Conservation (phyloP, 2,113 vertebrate genomes). For the Salvelinus namaycush region DNA sequence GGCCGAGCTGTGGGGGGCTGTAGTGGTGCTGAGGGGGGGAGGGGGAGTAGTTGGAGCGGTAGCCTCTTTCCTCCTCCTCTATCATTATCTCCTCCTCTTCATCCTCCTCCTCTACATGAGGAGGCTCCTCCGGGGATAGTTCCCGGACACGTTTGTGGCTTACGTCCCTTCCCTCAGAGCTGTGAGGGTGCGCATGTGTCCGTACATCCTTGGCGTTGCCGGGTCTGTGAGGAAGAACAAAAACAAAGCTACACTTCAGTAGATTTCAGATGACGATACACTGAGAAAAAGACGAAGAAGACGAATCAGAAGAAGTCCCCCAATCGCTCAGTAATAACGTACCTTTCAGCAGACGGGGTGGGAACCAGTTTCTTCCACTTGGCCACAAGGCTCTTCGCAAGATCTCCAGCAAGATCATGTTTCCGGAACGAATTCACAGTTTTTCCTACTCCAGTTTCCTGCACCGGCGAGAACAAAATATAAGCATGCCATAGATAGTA, state of each 20-base stretch:
- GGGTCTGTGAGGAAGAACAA: slow-evolving; percentile 46
- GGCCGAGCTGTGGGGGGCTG: slow-evolving; percentile 67
- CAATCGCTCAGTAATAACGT: slow-evolving; percentile 9
- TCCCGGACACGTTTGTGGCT: slow-evolving; percentile 75
- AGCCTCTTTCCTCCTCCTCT: slow-evolving; percentile 68
- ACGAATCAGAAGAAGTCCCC: neutral
- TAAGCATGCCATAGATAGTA: neutral
- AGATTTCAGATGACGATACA: neutral
- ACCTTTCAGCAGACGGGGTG: slow-evolving; percentile 82
- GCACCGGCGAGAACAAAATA: neutral
- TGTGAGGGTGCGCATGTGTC: slow-evolving; percentile 50
- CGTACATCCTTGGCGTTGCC: slow-evolving; percentile 60
- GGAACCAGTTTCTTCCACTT: slow-evolving; percentile 97
- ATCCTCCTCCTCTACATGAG: slow-evolving; percentile 64
- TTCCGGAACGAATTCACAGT: slow-evolving; percentile 96
- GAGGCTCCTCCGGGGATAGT: slow-evolving; percentile 66
- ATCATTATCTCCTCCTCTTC: slow-evolving; percentile 71
- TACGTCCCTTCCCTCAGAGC: slow-evolving; percentile 56
- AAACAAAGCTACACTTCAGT: neutral
- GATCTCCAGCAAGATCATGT: slow-evolving; percentile 83
- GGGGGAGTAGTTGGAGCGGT: slow-evolving; percentile 80
- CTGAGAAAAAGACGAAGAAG: neutral
- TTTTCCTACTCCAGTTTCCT: slow-evolving; percentile 97
- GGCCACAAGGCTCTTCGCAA: slow-evolving; percentile 87
- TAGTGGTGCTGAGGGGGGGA: slow-evolving; percentile 77